Percentiles rank a stretch among this genome's conserved stretches.
Evolutionary conservation across 2,113 vertebrate species (phyloP).

Genomic region (Dicaeum eximium): DNA sequence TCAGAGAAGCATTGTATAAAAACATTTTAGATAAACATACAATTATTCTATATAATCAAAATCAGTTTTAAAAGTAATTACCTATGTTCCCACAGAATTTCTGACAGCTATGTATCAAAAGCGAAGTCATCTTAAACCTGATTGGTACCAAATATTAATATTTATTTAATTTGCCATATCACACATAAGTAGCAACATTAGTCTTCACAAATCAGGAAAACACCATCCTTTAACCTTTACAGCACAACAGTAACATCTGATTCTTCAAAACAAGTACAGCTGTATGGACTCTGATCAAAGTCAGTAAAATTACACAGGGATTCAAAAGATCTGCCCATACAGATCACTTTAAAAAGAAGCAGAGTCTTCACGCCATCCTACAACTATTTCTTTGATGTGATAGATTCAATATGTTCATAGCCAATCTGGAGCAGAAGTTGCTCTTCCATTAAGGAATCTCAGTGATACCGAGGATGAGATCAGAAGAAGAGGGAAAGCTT

Average conservation of each 20-base stretch:
- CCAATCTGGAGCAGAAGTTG: slow-evolving; percentile 7
- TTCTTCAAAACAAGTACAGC: slow-evolving; percentile 21
- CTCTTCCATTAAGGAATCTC: not conserved
- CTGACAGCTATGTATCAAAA: not conserved
- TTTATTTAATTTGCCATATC: not conserved
- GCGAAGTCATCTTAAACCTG: not conserved
- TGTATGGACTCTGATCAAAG: slow-evolving; percentile 27
- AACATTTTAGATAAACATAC: not conserved
- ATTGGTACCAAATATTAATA: not conserved
- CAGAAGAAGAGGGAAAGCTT: not conserved
- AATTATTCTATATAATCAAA: not conserved
- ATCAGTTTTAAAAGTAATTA: not conserved
- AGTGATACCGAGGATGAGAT: not conserved
- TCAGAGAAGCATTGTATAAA: not conserved
- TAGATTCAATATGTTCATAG: slow-evolving; percentile 12
- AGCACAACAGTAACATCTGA: not conserved
- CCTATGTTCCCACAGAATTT: not conserved
- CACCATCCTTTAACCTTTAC: not conserved
- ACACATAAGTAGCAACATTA: not conserved
- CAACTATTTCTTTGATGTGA: slow-evolving; percentile 53
- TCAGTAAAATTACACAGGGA: not conserved
- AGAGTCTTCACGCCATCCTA: slow-evolving; percentile 23
- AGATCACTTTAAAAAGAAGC: not conserved
- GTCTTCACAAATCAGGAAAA: not conserved
- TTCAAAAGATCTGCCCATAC: not conserved